Base-by-base conservation (phyloP, 2,113 vertebrate genomes). In the Octodon degus region DNA sequence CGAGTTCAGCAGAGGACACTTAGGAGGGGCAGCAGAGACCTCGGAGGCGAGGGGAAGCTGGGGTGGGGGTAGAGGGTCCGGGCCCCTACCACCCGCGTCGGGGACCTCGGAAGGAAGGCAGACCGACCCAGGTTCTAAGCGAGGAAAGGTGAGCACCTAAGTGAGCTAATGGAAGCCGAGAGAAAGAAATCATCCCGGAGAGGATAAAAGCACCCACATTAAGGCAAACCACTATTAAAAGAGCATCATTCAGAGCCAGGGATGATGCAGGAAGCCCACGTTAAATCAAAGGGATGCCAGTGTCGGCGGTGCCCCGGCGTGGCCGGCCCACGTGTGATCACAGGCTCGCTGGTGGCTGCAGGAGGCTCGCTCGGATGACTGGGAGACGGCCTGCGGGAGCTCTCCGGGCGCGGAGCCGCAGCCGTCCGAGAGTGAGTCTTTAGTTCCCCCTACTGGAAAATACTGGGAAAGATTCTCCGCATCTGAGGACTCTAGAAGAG, bases 391-490 rank as follows among this genome's bases (percentile, higher is more conserved):
- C 80, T 94, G 62, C 55, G 40, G 58, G 91, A 87, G 91, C 96
- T 81, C 91, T 63, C 53, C 63, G 50, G 68, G 77, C 88, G 47
- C 12, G n/a, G 24, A 30, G 6, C 7, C 88, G 92, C 74, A 5
- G 17, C 67, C 4, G 63, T 86, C 93, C 32, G 95, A 97, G 76
- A 60, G 97, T 98, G 99, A 99, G 97, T 97, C 99, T 98, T 98
- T 98, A 98, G 99, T 98, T 98, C 99, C 99, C 99, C 99, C 99
- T 99, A 98, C 99, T 99, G 99, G 97, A 96, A 77, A 17, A 60
- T 53, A 40, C 74, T 76, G 34, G 95, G 14, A 95, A 97, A 82
- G 76, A 53, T 40, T 34, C 70, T 81, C 76, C 60, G 62, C 24
- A 3, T 43, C 22, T 60, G 58, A 89, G 72, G 58, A 19, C 1